Percentiles rank a stretch among this genome's conserved stretches.
These are phyloP conservation scores for Arion vulgaris DNA, from an alignment of 1,140 invertebrate genomes.

Conservation along the genomic window DNA sequence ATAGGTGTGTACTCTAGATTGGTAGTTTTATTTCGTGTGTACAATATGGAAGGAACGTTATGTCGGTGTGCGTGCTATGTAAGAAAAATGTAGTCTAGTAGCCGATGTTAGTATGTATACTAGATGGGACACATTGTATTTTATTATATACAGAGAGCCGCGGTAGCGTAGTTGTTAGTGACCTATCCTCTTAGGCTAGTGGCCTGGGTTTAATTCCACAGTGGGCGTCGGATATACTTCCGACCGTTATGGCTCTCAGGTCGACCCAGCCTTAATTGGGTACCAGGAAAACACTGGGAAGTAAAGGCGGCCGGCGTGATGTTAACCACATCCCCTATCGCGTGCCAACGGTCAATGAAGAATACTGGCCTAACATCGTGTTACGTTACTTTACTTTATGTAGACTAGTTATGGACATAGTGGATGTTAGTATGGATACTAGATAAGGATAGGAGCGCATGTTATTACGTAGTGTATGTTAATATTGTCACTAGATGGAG, in stretches of 20 bases:
- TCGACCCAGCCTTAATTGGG: neutral
- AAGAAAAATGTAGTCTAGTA: neutral
- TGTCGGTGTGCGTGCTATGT: neutral
- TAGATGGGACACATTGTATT: neutral
- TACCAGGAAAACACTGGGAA: neutral
- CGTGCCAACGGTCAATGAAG: too few species aligned
- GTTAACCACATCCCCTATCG: too few species aligned
- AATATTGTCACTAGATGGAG: too few species aligned
- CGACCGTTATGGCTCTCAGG: too few species aligned
- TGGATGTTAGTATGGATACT: neutral
- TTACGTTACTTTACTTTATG: neutral
- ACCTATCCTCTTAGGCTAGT: too few species aligned
- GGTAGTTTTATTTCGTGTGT: neutral
- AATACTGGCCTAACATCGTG: too few species aligned
- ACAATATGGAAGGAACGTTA: neutral
- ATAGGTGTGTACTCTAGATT: neutral
- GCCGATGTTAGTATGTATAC: neutral
- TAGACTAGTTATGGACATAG: neutral
- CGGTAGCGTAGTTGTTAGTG: neutral
- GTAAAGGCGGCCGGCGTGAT: too few species aligned
- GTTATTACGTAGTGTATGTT: too few species aligned
- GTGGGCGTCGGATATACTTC: too few species aligned
- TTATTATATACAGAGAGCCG: neutral
- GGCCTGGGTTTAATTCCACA: too few species aligned
- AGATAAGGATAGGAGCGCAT: too few species aligned